phyloP scores from a whole-genome alignment of 2,113 vertebrate genomes.

The Pluvianellus socialis region DNA sequence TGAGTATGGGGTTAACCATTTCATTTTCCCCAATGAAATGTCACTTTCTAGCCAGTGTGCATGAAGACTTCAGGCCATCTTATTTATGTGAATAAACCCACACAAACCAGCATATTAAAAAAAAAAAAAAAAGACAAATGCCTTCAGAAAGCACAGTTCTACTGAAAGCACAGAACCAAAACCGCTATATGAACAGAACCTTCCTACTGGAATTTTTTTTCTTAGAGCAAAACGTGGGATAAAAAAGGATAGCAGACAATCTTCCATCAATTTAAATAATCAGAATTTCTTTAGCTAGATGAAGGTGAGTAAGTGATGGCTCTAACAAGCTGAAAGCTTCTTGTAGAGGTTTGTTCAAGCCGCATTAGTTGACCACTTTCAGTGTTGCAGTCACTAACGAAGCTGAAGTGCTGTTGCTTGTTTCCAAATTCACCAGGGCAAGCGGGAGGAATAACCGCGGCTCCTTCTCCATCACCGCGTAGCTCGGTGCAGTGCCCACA shows the following conservation, averaged over 20 bases:
- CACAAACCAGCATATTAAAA: background rate
- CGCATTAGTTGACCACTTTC: background rate
- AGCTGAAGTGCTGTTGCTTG: too few species aligned
- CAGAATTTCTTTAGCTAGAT: background rate
- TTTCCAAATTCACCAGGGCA: background rate
- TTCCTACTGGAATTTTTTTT: background rate
- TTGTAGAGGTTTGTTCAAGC: background rate
- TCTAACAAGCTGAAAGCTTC: background rate
- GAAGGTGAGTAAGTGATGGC: background rate
- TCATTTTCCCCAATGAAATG: background rate
- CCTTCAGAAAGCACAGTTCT: background rate
- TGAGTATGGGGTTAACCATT: background rate
- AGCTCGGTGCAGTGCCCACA: rapidly evolving
- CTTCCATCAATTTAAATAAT: background rate
- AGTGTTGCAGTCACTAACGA: background rate
- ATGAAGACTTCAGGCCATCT: background rate
- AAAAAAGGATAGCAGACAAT: background rate
- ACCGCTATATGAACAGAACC: background rate
- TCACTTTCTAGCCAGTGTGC: background rate
- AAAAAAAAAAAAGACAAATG: background rate
- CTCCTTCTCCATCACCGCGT: rapidly evolving
- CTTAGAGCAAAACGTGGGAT: background rate
- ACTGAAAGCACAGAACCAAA: background rate
- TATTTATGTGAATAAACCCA: background rate
- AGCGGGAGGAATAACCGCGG: background rate